Evolutionary conservation across 2,113 vertebrate genomes (phyloP).

Genomic region (Columba livia): DNA sequence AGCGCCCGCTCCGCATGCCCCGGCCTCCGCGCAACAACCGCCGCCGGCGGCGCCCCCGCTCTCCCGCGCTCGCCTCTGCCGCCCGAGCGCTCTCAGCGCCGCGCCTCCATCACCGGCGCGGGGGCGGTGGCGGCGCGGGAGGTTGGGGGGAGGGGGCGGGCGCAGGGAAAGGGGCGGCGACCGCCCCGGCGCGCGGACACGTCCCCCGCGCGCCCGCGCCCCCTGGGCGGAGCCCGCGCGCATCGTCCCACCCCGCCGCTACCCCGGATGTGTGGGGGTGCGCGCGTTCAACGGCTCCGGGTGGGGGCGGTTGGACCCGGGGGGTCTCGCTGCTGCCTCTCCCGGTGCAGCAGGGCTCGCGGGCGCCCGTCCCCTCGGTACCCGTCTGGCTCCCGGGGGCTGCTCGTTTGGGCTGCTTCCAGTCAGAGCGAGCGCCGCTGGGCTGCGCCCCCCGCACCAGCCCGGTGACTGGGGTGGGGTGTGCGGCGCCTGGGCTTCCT

Average conservation of each 20-base stretch:
- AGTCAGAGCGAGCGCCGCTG: neutral
- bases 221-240: too few relatives aligned
- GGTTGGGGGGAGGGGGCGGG: too few relatives aligned
- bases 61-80: neutral
- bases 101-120: neutral
- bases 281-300: too few relatives aligned
- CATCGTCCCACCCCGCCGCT: too few relatives aligned
- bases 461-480: too few relatives aligned
- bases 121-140: too few relatives aligned
- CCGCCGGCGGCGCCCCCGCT: neutral
- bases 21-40: neutral
- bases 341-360: neutral
- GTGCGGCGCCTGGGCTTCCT: neutral
- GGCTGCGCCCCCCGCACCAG: neutral
- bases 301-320: too few relatives aligned
- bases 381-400: neutral
- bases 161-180: too few relatives aligned
- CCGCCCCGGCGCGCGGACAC: too few relatives aligned
- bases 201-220: too few relatives aligned
- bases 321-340: too few relatives aligned
- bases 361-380: neutral
- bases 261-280: too few relatives aligned
- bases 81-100: neutral
- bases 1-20: neutral
- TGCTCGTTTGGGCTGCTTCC: neutral